These are phyloP conservation scores for Pseudomyrmex sp. DNA, from an alignment of 1,140 invertebrate genomes.

Conservation along the genomic window DNA sequence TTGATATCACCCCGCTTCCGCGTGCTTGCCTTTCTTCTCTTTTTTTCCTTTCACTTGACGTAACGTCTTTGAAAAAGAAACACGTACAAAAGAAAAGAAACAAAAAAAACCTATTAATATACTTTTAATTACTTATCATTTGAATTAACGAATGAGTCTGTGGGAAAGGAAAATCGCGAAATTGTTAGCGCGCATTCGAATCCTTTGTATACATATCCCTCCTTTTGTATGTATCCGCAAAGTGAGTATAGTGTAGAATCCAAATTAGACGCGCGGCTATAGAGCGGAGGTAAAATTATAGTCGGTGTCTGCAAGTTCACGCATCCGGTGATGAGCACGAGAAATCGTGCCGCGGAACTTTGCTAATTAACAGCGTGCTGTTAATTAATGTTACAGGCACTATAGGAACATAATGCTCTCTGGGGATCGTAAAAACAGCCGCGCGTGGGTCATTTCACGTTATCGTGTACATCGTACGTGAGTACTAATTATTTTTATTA, in stretches of 20 bases:
- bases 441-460: slow-evolving; percentile 46
- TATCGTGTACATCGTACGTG: not conserved
- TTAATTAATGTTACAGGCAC: slow-evolving; percentile 72
- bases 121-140: no score
- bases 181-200: not conserved
- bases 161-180: not conserved
- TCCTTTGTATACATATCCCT: not conserved
- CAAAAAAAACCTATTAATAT: not conserved
- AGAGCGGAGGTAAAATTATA: slow-evolving; percentile 39
- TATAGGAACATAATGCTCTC: slow-evolving; percentile 39
- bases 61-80: not conserved
- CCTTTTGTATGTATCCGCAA: slow-evolving; percentile 8
- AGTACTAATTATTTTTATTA: not conserved
- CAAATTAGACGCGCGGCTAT: slow-evolving; percentile 36
- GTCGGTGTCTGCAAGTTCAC: slow-evolving; percentile 32
- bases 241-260: slow-evolving; percentile 22
- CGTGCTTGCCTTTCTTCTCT: not conserved
- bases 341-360: slow-evolving; percentile 61
- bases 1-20: slow-evolving; percentile 25
- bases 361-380: slow-evolving; percentile 70
- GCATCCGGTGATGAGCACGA: slow-evolving; percentile 38
- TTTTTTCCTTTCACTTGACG: not conserved
- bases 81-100: not conserved
- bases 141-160: not conserved
- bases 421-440: slow-evolving; percentile 2